Percentiles rank a stretch among this genome's conserved stretches.
These are phyloP conservation scores for Ophioninae sp. DNA, from an alignment of 2,888 invertebrate genomes.

Conservation along the genomic window DNA sequence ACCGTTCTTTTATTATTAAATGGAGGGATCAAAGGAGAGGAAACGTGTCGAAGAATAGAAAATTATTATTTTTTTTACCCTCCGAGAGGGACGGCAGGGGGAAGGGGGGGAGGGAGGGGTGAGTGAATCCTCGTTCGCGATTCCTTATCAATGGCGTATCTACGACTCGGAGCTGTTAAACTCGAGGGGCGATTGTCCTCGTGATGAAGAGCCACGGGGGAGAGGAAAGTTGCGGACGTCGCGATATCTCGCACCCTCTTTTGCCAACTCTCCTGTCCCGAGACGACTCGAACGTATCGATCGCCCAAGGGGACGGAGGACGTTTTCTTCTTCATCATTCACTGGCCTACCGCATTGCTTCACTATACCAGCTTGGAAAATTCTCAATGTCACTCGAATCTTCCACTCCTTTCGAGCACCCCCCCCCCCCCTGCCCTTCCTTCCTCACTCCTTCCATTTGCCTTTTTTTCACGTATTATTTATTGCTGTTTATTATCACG, in stretches of 20 bases:
- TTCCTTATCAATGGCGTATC: conserved; percentile 21
- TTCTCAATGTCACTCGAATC: background rate
- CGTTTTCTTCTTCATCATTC: conserved; percentile 21
- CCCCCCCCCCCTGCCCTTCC: conserved; percentile 26
- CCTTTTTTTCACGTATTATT: no score
- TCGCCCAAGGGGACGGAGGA: conserved; percentile 12
- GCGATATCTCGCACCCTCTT: conserved; percentile 48
- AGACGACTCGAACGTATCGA: conserved; percentile 46
- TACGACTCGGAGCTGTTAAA: conserved; percentile 9
- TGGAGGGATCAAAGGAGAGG: background rate
- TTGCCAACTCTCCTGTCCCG: conserved; percentile 8
- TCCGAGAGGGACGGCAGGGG: no score
- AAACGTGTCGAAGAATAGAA: background rate
- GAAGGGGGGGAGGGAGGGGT: no score
- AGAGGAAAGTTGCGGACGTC: conserved; percentile 37
- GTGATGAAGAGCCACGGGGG: background rate
- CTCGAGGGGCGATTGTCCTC: conserved; percentile 14
- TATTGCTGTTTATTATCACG: no score
- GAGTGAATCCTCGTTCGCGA: background rate
- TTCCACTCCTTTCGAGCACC: background rate
- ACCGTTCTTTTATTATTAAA: background rate
- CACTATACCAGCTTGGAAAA: conserved; percentile 3
- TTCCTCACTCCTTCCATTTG: conserved; percentile 20
- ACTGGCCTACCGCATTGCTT: conserved; percentile 30
- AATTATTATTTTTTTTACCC: background rate